phyloP scores from a whole-genome alignment of 1,140 invertebrate species.

The Bombus pascuorum region DNA sequence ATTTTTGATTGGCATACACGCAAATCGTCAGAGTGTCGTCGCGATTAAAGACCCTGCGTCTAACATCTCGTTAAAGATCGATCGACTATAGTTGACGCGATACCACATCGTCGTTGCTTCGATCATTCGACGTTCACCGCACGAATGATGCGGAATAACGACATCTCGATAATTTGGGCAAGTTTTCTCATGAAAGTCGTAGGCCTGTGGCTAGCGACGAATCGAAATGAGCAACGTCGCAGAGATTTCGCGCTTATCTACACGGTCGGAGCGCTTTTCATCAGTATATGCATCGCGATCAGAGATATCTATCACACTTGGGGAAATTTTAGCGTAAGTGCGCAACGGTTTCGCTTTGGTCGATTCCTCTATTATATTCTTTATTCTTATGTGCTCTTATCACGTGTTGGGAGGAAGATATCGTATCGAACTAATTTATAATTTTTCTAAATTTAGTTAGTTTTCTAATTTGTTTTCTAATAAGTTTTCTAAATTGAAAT shows the following conservation, averaged over 20 bases:
- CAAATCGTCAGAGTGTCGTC: not conserved
- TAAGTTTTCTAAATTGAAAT: too few species aligned
- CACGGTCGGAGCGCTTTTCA: not conserved
- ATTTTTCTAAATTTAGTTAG: too few species aligned
- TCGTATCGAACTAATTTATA: too few species aligned
- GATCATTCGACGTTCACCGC: not conserved
- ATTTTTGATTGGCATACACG: not conserved
- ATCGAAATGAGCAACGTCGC: not conserved
- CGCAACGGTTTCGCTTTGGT: not conserved
- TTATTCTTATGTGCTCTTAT: not conserved
- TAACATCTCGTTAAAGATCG: not conserved
- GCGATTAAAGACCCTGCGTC: not conserved
- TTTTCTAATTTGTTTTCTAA: too few species aligned
- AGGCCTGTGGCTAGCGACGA: constrained; percentile 52
- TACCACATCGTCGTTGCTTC: fast-evolving
- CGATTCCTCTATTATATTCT: not conserved
- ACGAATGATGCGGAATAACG: not conserved
- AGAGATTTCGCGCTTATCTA: constrained; percentile 12
- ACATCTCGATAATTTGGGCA: constrained; percentile 38
- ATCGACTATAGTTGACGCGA: not conserved
- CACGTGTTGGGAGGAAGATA: too few species aligned
- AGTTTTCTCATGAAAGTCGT: constrained; percentile 52
- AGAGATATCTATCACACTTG: constrained; percentile 45
- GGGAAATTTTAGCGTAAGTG: constrained; percentile 56
- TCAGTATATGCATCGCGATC: not conserved